Conservation (phyloP, 2,888 invertebrate genomes). For the Scelioninae gen. 1 region DNA sequence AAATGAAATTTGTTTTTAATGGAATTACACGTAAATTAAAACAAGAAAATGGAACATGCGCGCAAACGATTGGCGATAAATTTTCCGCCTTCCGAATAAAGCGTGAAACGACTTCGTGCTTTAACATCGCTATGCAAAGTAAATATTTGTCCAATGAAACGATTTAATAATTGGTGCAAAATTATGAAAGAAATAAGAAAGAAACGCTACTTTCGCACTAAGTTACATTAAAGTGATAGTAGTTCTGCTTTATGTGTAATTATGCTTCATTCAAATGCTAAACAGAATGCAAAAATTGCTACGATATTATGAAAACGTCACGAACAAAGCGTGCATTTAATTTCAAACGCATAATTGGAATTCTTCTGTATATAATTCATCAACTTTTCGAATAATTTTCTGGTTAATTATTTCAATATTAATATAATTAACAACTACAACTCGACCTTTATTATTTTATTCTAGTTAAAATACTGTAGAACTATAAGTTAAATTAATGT, state of each 20-base stretch:
- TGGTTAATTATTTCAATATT: too few relatives aligned
- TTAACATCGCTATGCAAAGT: conserved; percentile 6
- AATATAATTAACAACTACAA: too few relatives aligned
- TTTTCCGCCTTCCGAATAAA: conserved; percentile 16
- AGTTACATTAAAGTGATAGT: conserved; percentile 4
- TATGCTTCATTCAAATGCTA: conserved; percentile 17
- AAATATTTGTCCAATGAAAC: conserved; percentile 34
- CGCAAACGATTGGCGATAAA: conserved; percentile 34
- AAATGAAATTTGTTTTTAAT: conserved; percentile 61
- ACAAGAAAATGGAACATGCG: conserved; percentile 32
- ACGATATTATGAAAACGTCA: too few relatives aligned
- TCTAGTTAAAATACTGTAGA: too few relatives aligned
- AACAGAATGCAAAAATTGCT: too few relatives aligned
- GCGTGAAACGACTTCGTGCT: neutral
- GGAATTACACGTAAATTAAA: conserved; percentile 32
- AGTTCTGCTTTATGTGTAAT: neutral
- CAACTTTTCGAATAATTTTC: too few relatives aligned
- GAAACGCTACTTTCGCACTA: neutral
- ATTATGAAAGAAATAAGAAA: conserved; percentile 22
- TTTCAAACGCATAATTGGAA: too few relatives aligned
- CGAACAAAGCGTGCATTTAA: too few relatives aligned
- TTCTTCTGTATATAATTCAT: too few relatives aligned
- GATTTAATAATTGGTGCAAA: conserved; percentile 28
- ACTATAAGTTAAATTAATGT: too few relatives aligned
- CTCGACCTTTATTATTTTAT: too few relatives aligned